Base-by-base conservation (phyloP, 30 jellyfish, hydroid and myxozoan genomes). In the Hydra vulgaris region DNA sequence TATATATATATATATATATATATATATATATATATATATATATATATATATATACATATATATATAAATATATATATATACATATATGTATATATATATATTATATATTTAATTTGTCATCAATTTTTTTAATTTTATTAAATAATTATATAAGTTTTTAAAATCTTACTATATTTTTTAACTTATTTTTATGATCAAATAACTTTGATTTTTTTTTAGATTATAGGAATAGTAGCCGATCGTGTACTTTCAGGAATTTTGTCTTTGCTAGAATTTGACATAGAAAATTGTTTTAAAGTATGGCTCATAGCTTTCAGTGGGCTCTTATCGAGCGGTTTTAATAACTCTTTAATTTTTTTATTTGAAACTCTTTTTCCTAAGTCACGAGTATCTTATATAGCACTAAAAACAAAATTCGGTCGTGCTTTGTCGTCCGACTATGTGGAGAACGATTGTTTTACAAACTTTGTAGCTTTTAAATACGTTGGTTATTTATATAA, bases 291-390 rank as follows among this genome's bases (percentile, higher is more conserved):
- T 66, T 71, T 77, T 74, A 7, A 40, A n/a, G 79, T 54, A 25
- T 83, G 94, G 96, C 84, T 83, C 26, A 78, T 55, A 19, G 94
- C 96, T 1, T 18, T 83, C 78, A 88, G 82, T 25, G 54, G 71
- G 15, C 56, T 78, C 15, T 25, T 78, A 69, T 27, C 53, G 52
- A 54, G 55, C 54, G 85, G 85, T 1, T 27, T 52, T 66, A 21
- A 54, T 61, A 17, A 15, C 1, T 16, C 77, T 78, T 61, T 78
- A 53, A 69, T 19, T 23, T 27, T 15, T 15, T 66, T 78, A 17
- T 78, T 78, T 53, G 20, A 78, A 1, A 20, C 26, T 18, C 26
- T 61, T 52, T 78, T 78, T 23, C 85, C 85, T 0, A 61, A 69
- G 54, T 27, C 81, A 68, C 27, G 27, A 20, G 7, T 4, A 1